Percentiles rank a stretch among this genome's conserved stretches.
phyloP scores from a whole-genome alignment of 2,797 vertebrate species.

The Falco columbarius region DNA sequence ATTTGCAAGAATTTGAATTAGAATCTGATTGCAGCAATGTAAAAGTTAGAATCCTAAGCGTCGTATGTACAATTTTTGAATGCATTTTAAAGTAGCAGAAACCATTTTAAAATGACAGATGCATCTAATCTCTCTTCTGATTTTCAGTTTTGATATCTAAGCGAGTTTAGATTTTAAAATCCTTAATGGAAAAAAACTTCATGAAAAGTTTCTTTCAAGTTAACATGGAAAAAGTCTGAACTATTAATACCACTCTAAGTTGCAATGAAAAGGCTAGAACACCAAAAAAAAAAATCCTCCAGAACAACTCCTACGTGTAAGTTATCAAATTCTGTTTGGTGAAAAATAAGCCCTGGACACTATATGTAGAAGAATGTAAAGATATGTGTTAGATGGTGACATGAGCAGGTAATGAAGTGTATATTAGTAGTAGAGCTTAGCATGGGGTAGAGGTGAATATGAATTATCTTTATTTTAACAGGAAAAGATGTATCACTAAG shows the following conservation, averaged over 20 bases:
- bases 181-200: not conserved
- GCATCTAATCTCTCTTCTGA: conserved; percentile 26
- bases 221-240: not conserved
- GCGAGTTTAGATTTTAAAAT: conserved; percentile 30
- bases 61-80: not conserved
- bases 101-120: not conserved
- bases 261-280: conserved; percentile 50
- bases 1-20: conserved; percentile 48
- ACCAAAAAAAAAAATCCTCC: not conserved
- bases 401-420: conserved; percentile 80
- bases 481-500: conserved; percentile 76
- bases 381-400: conserved; percentile 82
- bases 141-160: conserved; percentile 37
- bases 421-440: conserved; percentile 79
- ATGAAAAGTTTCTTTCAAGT: not conserved
- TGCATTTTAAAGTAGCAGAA: conserved; percentile 51
- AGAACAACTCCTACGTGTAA: not conserved
- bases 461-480: conserved; percentile 75
- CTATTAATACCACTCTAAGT: not conserved
- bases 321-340: conserved; percentile 31
- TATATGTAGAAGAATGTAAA: conserved; percentile 73
- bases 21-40: not conserved
- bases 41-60: not conserved
- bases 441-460: conserved; percentile 79
- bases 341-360: conserved; percentile 71